Conservation (phyloP, 2,113 vertebrate species). For the Phalacrocorax pelagicus region DNA sequence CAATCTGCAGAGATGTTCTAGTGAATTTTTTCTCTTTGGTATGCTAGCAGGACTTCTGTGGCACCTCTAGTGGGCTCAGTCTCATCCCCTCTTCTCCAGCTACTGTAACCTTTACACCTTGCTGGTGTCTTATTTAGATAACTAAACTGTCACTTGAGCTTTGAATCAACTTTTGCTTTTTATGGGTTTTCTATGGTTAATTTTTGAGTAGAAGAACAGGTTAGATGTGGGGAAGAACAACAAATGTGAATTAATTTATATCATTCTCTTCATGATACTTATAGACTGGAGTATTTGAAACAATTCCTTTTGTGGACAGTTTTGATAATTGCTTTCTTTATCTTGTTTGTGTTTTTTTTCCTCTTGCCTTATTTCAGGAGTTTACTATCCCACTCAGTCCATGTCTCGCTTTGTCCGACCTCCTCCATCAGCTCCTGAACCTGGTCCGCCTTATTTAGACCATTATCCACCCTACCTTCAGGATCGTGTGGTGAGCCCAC, state of each 20-base stretch:
- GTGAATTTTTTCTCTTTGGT: background rate
- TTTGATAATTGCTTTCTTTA: background rate
- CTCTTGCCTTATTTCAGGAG: constrained; percentile 68
- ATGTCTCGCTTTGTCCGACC: constrained; percentile 85
- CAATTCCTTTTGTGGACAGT: rapidly evolving
- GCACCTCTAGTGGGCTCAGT: background rate
- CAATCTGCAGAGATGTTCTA: background rate
- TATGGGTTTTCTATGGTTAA: background rate
- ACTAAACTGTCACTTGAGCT: background rate
- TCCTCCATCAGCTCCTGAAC: constrained; percentile 77
- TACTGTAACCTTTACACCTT: background rate
- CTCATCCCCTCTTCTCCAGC: background rate
- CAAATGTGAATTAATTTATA: background rate
- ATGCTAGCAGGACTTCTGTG: background rate
- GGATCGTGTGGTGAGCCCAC: constrained; percentile 81
- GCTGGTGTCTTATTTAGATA: background rate
- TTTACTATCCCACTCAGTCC: constrained; percentile 87
- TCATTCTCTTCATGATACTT: background rate
- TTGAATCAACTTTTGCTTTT: background rate
- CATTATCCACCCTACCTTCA: constrained; percentile 86
- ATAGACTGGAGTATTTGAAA: background rate
- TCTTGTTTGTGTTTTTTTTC: background rate
- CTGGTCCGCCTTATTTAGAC: constrained; percentile 86
- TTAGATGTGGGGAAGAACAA: background rate
- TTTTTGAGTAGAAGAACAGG: background rate